Base-by-base conservation (phyloP, 2,797 vertebrate species). In the Poliocrania exsul region DNA sequence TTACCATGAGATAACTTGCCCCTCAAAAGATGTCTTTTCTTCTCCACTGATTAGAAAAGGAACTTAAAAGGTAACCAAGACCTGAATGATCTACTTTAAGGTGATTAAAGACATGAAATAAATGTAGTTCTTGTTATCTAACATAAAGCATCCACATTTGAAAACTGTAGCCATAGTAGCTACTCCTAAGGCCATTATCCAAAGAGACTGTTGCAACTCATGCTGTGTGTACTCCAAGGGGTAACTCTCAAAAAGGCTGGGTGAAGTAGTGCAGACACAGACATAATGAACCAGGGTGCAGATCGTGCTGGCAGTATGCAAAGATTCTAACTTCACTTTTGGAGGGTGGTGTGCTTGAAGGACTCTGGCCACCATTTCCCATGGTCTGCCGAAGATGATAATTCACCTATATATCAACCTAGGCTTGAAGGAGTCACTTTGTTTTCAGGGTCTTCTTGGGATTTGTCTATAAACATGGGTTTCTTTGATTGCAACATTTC, bases 121-220 rank as follows among this genome's bases (percentile, higher is more conserved):
- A 91, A 75, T 18, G 4, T 75, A 5, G 3, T 51, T 75, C 56
- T 54, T 70, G 8, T 29, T 66, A 40, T 56, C 31, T 85, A 60
- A 60, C 3, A 5, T 49, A 75, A 84, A 16, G 53, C 62, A 81
- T 51, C 74, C 80, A 20, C 60, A 77, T 74, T 82, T 94, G 67
- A 80, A 81, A 96, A 33, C 84, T 94, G 80, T 66, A 93, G 74
- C 73, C 54, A n/a, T 75, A 85, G 86, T 60, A 96, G 66, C 84
- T 84, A 42, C 56, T 60, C 0, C 2, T 64, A 89, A 95, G 62
- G 78, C 78, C 57, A 21, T 58, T 58, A 81, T 80, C 64, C 65
- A 92, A 81, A 89, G 23, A 90, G 66, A 58, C n/a, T 60, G 75
- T 67, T 88, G 83, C 60, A 88, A 92, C 88, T 90, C 28, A 53